These are phyloP conservation scores for Trachymyrmex cornetzi DNA, from an alignment of 1,140 invertebrate species.

Conservation along the genomic window DNA sequence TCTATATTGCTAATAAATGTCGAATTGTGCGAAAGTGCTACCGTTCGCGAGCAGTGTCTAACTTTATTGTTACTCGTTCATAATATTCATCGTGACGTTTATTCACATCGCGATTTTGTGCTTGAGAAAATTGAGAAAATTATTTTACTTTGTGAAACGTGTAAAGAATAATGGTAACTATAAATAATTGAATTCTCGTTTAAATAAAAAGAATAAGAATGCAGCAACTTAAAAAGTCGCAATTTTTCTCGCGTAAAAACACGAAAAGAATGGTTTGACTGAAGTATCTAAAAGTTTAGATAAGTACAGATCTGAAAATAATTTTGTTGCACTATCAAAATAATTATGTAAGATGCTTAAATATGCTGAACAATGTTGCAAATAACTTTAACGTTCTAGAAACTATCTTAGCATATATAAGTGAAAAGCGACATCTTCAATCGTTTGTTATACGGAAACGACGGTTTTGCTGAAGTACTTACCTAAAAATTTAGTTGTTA, in stretches of 20 bases:
- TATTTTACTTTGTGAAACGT: neutral
- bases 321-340: no score
- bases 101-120: slow-evolving; percentile 2
- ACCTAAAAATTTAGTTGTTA: no score
- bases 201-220: neutral
- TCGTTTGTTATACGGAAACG: no score
- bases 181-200: neutral
- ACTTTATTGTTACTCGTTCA: neutral
- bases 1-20: slow-evolving; percentile 53
- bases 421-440: no score
- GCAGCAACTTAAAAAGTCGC: neutral
- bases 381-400: no score
- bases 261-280: no score
- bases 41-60: neutral
- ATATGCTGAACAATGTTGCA: no score
- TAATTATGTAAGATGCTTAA: no score
- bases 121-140: neutral
- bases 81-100: neutral
- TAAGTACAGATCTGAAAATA: no score
- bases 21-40: slow-evolving; percentile 40
- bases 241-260: neutral
- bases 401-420: no score
- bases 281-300: no score
- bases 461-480: no score
- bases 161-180: neutral